Base-by-base conservation (phyloP, 2,113 vertebrate genomes). In the Barnardius zonarius region DNA sequence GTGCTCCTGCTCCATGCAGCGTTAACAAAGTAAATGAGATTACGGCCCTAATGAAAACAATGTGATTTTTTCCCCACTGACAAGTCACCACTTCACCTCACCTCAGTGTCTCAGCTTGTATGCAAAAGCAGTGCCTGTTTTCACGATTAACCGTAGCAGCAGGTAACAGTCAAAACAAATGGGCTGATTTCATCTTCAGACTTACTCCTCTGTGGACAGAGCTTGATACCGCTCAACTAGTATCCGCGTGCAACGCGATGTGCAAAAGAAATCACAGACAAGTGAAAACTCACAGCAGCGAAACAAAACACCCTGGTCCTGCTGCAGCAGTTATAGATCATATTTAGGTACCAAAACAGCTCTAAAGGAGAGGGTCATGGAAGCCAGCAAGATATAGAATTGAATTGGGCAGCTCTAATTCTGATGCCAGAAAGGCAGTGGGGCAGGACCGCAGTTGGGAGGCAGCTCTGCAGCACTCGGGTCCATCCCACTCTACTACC, bases 161-260 rank as follows among this genome's bases (percentile, higher is more conserved):
- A 94, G 79, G 87, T 90, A 96, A 88, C 78, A 88, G 75, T 82
- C 87, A 96, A 86, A 64, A 76, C 13, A 87, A 93, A 95, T 33
- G 33, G 74, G 67, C 90, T 63, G 68, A 59, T 80, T 95, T 87
- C 46, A 81, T 73, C 76, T 51, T 59, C 51, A 68, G 93, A 92
- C 49, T 51, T 70, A 33, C 25, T 94, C 57, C 74, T 89, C 72
- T 73, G 48, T 66, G 74, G 92, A 87, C 0, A 54, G 43, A 79
- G 59, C 84, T 87, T 8, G 2, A 22, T 76, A 43, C 16, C n/a
- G 59, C 59, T 90, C 49, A 75, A 86, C 54, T n/a, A 63, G 51
- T 61, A 94, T 49, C 70, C 69, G n/a, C 8, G n/a, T 28, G 31
- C 68, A 87, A 80, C 0, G 1, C 61, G 37, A 62, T 1, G 4